Percentiles rank a stretch among this genome's conserved stretches.
These are phyloP conservation scores for Bambusicola thoracicus DNA, from an alignment of 2,113 vertebrate species.

Conservation along the genomic window DNA sequence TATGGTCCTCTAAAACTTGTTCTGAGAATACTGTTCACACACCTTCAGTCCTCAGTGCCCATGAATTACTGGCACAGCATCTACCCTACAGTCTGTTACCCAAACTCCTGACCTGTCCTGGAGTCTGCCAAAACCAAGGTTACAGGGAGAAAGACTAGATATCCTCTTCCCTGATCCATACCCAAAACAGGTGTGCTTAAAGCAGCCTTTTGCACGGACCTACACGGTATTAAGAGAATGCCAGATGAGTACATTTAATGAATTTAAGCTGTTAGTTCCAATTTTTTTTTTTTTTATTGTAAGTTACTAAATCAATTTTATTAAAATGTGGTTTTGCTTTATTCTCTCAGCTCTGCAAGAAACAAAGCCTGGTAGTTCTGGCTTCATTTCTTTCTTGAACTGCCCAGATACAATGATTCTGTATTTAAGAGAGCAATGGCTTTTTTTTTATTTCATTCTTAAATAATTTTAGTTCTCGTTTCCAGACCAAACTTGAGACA, in stretches of 20 bases:
- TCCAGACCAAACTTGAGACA: neutral
- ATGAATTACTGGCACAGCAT: accelerated
- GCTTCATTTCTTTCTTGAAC: neutral
- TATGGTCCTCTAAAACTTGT: neutral
- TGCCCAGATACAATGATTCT: neutral
- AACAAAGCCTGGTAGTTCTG: neutral
- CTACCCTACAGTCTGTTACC: neutral
- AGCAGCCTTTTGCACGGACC: neutral
- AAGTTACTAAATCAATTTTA: neutral
- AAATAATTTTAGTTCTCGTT: neutral
- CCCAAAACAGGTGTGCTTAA: neutral
- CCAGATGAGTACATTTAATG: neutral
- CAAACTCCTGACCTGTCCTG: neutral
- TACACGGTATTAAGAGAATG: neutral
- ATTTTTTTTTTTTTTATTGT: neutral
- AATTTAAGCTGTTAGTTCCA: neutral
- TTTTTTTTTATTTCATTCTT: neutral
- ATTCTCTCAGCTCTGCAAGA: conserved; percentile 1
- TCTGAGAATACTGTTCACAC: neutral
- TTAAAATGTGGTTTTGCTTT: conserved; percentile 41
- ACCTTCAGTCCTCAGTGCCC: neutral
- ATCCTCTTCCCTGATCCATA: neutral
- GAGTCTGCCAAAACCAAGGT: neutral
- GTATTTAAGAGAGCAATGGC: neutral
- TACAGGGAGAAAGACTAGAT: neutral